These are phyloP conservation scores for Phenganax subtilis DNA, from an alignment of 92 coral and sea anemone genomes.

Conservation along the genomic window DNA sequence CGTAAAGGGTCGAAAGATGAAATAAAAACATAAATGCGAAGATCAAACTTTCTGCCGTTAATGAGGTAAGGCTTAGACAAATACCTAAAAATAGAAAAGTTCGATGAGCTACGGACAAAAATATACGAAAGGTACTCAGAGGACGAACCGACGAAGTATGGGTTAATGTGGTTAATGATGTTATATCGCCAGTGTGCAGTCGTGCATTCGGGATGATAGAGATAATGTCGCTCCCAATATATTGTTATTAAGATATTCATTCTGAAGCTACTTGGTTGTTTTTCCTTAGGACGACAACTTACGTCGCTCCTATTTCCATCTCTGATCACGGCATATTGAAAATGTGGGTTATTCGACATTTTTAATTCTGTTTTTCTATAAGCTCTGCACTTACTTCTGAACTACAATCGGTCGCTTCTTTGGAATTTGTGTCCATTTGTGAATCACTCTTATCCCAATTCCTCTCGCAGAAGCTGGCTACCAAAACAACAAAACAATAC, in stretches of 20 bases:
- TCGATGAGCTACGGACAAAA: background rate
- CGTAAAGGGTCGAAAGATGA: conserved; percentile 92
- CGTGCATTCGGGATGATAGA: no score
- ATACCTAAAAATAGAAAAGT: conserved; percentile 51
- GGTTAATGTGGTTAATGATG: no score
- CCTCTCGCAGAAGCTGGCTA: conserved; percentile 99
- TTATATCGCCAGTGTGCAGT: no score
- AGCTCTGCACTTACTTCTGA: conserved; percentile 56
- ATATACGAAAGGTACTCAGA: background rate
- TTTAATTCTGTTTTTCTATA: background rate
- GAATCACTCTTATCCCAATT: conserved; percentile 87
- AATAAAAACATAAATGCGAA: conserved; percentile 84
- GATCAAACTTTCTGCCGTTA: conserved; percentile 93
- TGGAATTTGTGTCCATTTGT: conserved; percentile 96
- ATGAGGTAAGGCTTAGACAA: conserved; percentile 92
- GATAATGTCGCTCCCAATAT: no score
- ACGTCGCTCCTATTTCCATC: background rate
- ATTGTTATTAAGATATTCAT: no score
- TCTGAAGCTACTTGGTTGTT: background rate
- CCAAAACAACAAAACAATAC: background rate
- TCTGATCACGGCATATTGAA: background rate
- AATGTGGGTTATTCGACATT: background rate
- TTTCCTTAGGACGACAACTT: background rate
- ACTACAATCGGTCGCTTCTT: conserved; percentile 89
- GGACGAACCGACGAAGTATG: background rate